Conservation (phyloP, 2,888 invertebrate species). For the Cetonia aurata region DNA sequence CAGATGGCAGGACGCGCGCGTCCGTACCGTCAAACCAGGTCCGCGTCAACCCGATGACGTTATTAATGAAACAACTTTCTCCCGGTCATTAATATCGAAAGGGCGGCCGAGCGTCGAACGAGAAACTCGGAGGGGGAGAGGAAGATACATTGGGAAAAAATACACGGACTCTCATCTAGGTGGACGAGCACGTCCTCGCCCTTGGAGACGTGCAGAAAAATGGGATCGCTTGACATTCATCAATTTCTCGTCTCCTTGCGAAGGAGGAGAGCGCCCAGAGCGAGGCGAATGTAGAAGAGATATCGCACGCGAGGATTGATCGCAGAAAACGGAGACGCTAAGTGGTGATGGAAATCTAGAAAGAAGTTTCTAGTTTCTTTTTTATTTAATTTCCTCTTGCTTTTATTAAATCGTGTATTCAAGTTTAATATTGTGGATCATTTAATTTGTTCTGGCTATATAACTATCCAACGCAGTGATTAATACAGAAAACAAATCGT, state of each 20-base stretch:
- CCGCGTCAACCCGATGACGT: conserved; percentile 10
- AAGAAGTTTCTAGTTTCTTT: no score
- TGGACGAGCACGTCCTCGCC: background rate
- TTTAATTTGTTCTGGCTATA: no score
- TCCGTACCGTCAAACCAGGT: background rate
- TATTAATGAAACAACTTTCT: conserved; percentile 18
- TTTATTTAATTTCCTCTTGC: no score
- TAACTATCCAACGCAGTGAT: no score
- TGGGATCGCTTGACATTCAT: conserved; percentile 14
- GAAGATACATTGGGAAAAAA: background rate
- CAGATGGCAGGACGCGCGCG: background rate
- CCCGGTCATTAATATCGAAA: background rate
- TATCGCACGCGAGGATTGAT: no score
- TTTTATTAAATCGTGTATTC: no score
- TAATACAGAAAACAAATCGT: no score
- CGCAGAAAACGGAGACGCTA: no score
- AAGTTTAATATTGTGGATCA: no score
- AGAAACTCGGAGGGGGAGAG: background rate
- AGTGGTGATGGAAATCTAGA: no score
- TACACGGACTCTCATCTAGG: background rate
- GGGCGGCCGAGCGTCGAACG: background rate
- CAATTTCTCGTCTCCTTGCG: conserved; percentile 5
- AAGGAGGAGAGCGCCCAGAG: background rate
- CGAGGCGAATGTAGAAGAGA: background rate
- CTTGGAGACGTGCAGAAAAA: background rate